Conservation (phyloP, 2,888 invertebrate species). For the Diadegma fenestrale region DNA sequence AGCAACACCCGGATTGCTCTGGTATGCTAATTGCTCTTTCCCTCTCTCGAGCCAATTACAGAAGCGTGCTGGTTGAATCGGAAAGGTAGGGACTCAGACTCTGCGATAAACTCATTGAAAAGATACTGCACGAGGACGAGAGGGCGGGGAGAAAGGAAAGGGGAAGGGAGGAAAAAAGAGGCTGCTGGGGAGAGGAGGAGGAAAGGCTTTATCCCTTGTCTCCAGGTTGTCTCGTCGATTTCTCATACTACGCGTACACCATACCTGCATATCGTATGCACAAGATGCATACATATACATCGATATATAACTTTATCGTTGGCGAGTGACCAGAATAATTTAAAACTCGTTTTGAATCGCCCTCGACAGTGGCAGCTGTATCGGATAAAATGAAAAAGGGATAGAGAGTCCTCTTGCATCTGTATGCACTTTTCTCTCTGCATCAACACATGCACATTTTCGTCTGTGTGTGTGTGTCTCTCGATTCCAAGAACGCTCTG, state of each 20-base stretch:
- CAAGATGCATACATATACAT: conserved; percentile 42
- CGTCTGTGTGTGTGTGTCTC: conserved; percentile 7
- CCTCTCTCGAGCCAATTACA: conserved; percentile 50
- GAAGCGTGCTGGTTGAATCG: conserved; percentile 46
- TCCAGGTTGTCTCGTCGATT: conserved; percentile 63
- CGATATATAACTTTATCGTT: conserved; percentile 64
- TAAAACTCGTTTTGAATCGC: conserved; percentile 64
- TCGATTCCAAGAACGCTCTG: conserved; percentile 78
- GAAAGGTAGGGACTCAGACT: conserved; percentile 17
- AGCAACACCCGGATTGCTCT: conserved; percentile 66
- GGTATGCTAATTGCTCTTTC: conserved; percentile 65
- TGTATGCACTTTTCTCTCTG: conserved; percentile 25
- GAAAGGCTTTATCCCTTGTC: conserved; percentile 55
- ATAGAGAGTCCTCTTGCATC: conserved; percentile 34
- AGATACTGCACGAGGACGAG: conserved; percentile 21
- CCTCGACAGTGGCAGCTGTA: conserved; percentile 54
- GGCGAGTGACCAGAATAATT: conserved; percentile 65
- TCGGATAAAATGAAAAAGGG: conserved; percentile 47
- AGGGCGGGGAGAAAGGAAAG: background rate
- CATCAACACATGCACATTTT: background rate
- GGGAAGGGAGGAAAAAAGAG: background rate
- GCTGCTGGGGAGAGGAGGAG: too few relatives aligned
- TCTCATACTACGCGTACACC: conserved; percentile 49
- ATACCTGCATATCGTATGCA: conserved; percentile 36
- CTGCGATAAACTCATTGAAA: conserved; percentile 62